phyloP scores from a whole-genome alignment of 2,797 vertebrate species.

The Falco columbarius region DNA sequence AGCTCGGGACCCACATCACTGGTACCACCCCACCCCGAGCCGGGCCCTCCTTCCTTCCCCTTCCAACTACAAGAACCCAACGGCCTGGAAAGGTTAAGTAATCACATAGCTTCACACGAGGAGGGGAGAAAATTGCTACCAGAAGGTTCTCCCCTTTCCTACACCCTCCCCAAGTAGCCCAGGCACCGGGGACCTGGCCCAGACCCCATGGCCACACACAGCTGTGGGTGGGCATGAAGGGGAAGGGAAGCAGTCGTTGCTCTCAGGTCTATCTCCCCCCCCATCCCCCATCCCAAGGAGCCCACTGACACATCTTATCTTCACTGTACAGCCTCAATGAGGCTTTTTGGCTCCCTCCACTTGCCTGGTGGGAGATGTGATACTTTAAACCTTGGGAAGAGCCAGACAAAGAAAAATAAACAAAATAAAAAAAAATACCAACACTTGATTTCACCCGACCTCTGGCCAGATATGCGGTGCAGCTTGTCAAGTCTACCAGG shows the following conservation, averaged over 20 bases:
- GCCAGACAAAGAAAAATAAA: background rate
- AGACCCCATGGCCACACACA: rapidly evolving
- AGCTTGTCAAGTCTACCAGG: background rate
- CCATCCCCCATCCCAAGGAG: background rate
- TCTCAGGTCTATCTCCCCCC: background rate
- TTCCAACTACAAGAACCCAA: background rate
- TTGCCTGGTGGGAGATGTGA: background rate
- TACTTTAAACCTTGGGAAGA: background rate
- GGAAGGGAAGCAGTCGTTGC: background rate
- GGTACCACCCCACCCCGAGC: rapidly evolving
- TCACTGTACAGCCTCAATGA: background rate
- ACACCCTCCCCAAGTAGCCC: background rate
- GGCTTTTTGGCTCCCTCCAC: background rate
- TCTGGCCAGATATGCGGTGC: background rate
- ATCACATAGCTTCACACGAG: background rate
- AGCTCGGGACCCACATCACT: background rate
- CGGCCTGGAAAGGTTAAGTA: background rate
- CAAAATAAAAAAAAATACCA: rapidly evolving
- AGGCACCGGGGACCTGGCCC: background rate
- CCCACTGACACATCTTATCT: background rate
- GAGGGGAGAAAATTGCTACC: background rate
- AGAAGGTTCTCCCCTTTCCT: background rate
- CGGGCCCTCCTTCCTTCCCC: background rate
- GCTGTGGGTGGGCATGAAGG: background rate
- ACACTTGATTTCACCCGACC: background rate